phyloP scores from a whole-genome alignment of 2,888 invertebrate species.

The Tetanocera ferruginea region DNA sequence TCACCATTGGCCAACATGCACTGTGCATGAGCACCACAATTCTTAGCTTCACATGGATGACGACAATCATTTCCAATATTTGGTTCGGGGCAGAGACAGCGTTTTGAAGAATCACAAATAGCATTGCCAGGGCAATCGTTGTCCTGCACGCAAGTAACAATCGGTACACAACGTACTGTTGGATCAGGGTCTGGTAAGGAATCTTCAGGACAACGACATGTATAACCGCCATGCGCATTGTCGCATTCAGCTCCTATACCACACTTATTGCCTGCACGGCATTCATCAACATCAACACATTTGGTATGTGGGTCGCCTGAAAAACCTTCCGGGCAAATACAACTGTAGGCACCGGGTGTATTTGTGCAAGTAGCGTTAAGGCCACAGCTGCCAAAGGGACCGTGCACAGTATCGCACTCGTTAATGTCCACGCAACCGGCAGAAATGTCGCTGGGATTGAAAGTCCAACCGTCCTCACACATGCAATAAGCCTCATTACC shows the following conservation, averaged over 20 bases:
- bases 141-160: conserved; percentile 82
- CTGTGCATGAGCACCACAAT: conserved; percentile 89
- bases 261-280: conserved; percentile 76
- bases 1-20: conserved; percentile 87
- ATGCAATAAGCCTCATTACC: conserved; percentile 92
- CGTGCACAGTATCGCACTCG: conserved; percentile 86
- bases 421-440: conserved; percentile 93
- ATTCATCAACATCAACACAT: conserved; percentile 89
- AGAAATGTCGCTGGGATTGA: conserved; percentile 88
- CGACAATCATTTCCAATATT: conserved; percentile 92
- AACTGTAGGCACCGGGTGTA: conserved; percentile 82
- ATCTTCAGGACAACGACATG: conserved; percentile 85
- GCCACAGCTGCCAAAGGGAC: conserved; percentile 88
- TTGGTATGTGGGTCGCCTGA: conserved; percentile 87
- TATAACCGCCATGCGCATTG: conserved; percentile 83
- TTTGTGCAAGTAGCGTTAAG: conserved; percentile 86
- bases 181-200: conserved; percentile 88
- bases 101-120: conserved; percentile 81
- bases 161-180: conserved; percentile 83
- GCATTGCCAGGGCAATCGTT: conserved; percentile 92
- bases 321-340: conserved; percentile 87
- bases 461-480: conserved; percentile 94
- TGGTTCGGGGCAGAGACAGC: conserved; percentile 91
- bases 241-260: conserved; percentile 85
- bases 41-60: conserved; percentile 90